Evolutionary conservation across 1,140 invertebrate genomes (phyloP), one percentile per base, ranked within the genome.

Genomic region (Caenorhabditis tropicalis): DNA sequence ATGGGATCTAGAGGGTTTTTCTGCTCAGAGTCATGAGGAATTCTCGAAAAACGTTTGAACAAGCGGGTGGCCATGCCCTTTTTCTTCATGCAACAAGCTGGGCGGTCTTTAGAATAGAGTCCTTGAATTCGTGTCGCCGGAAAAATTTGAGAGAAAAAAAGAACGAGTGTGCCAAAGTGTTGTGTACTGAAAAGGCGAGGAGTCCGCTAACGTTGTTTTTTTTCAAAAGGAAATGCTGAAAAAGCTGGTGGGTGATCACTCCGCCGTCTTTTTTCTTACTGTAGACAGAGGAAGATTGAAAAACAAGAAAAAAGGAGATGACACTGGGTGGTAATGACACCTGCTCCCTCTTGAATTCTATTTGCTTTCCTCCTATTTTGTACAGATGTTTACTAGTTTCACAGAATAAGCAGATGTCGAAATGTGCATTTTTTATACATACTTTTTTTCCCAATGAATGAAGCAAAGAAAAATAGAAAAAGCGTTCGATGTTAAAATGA

Each of bases 21-120:
- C 29, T 56, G 12, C 31, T 36, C 21, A 24, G 36, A 65, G 29
- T 65, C 31, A 65, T 36, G 24, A 10, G 24, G 29, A 33, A 36
- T 7, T 4, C 1, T 1, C 33, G 21, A 65, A n/a, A 65, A 39
- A 29, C 58, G 27, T 36, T n/a, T 24, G 21, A 65, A 39, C 58
- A 65, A 36, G 31, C 36, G 58, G 31, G 29, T 65, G 58, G 58
- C n/a, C 33, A 36, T 65, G 58, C 58, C 31, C 58, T 65, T 65
- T 58, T 16, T 58, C 21, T 31, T 16, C 56, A 19, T 29, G 12
- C 43, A 12, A 51, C 49, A 58, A 58, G 10, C 58, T 16, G 65
- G 65, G 65, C 65, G 65, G 65, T 74, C 58, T 21, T 21, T 31
- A 65, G 58, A 74, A 74, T 65, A 1, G 58, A 65, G 58, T 65